Evolutionary conservation across 2,113 vertebrate species (phyloP).

Genomic region (Fulica atra): DNA sequence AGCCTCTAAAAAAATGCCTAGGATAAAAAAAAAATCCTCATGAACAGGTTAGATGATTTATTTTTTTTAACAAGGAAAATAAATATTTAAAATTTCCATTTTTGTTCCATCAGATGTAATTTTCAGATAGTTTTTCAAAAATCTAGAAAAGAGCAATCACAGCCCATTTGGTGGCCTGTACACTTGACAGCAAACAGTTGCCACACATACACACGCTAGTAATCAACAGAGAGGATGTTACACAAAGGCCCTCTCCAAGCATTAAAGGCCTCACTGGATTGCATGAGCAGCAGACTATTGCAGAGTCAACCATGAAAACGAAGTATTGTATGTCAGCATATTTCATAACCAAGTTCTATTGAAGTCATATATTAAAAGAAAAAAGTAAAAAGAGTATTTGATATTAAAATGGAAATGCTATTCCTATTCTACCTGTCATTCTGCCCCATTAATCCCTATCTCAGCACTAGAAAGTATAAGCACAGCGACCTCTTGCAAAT

Average conservation of each 20-base stretch:
- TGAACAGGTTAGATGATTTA: background rate
- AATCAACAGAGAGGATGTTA: background rate
- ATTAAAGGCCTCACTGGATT: background rate
- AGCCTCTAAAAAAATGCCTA: background rate
- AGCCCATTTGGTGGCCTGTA: background rate
- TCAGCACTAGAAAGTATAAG: background rate
- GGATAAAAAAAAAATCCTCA: background rate
- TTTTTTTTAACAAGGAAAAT: background rate
- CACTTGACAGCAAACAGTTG: background rate
- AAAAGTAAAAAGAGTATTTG: background rate
- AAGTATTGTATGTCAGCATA: background rate
- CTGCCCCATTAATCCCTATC: background rate
- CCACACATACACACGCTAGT: background rate
- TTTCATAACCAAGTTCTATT: background rate
- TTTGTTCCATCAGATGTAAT: background rate
- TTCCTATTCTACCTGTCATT: background rate
- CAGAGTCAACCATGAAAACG: background rate
- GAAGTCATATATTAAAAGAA: background rate
- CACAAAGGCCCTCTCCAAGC: background rate
- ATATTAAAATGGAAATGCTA: background rate
- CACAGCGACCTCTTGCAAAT: background rate
- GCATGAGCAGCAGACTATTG: fast-evolving
- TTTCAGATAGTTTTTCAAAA: background rate
- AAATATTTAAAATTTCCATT: background rate
- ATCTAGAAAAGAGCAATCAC: background rate